Evolutionary conservation across 1,140 invertebrate species (phyloP), one percentile per base, ranked within the genome.

Genomic region (Leptestheria dahalacensis): DNA sequence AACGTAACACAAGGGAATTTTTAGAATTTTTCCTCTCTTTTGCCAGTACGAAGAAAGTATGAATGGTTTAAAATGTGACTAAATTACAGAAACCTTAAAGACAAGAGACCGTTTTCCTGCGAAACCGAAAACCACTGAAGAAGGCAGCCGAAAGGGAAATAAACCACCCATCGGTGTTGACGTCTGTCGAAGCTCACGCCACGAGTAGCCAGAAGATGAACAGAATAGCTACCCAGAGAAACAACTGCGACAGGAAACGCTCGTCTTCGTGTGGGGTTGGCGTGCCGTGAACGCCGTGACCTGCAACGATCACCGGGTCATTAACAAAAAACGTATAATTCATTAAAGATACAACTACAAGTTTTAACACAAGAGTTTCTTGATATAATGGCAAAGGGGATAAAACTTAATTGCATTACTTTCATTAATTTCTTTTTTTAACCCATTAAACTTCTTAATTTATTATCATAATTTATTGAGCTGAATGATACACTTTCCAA

Each of bases 141-240:
- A n/a, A n/a, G n/a, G n/a, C n/a, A n/a, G n/a, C n/a, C n/a, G n/a
- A n/a, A n/a, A n/a, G n/a, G n/a, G n/a, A n/a, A n/a, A n/a, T n/a
- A n/a, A n/a, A n/a, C n/a, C n/a, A n/a, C n/a, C n/a, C n/a, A n/a
- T n/a, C n/a, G n/a, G n/a, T n/a, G n/a, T n/a, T n/a, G n/a, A n/a
- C n/a, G n/a, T n/a, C n/a, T n/a, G n/a, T n/a, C n/a, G n/a, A 64
- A 58, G 65, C 69, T 81, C 85, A 97, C 65, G 91, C 91, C 69
- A 94, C 80, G 29, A 97, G 73, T 55, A 97, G 77, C 91, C 92
- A 97, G 62, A 85, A 75, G 64, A 97, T 84, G 72, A 94, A 95
- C 57, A 94, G 67, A 53, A 95, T 74, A 41, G 92, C 92, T 61
- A 97, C 79, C 82, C 86, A 93, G 23, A 97, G 75, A 75, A 97